Evolutionary conservation across 2,797 vertebrate species (phyloP).

Genomic region (Hemibagrus guttatus): DNA sequence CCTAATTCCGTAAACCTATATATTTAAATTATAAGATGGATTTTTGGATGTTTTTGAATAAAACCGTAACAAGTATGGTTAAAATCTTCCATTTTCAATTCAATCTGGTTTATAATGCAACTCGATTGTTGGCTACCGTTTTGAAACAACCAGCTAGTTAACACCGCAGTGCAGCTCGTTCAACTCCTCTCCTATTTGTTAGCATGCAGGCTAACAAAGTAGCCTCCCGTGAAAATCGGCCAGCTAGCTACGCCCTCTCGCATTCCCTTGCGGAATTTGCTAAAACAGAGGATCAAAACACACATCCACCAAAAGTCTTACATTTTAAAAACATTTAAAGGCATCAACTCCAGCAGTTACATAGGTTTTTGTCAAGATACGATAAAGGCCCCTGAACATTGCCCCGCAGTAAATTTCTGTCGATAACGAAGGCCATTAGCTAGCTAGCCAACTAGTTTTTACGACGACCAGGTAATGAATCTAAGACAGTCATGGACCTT

Average conservation of each 20-base stretch:
- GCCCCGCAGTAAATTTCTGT: slow-evolving; percentile 8
- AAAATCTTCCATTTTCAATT: too few species aligned
- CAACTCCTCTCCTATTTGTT: slow-evolving; percentile 10
- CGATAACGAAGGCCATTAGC: neutral
- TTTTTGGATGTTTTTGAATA: neutral
- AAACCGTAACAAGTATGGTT: too few species aligned
- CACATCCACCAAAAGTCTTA: neutral
- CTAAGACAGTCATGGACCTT: slow-evolving; percentile 61
- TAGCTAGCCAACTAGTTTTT: slow-evolving; percentile 38
- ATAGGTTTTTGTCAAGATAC: neutral
- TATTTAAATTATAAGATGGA: neutral
- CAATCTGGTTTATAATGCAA: too few species aligned
- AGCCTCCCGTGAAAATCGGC: neutral
- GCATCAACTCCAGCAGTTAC: neutral
- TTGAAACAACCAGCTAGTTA: neutral
- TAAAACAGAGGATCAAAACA: neutral
- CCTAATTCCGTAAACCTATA: neutral
- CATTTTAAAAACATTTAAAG: too few species aligned
- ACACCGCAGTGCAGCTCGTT: slow-evolving; percentile 54
- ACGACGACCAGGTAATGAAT: slow-evolving; percentile 51
- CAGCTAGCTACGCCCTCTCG: slow-evolving; percentile 70
- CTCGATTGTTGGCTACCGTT: neutral
- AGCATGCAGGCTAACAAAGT: slow-evolving; percentile 40
- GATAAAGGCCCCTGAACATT: neutral
- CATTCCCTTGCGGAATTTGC: slow-evolving; percentile 72